Evolutionary conservation across 2,888 invertebrate genomes (phyloP).

Genomic region (Polydesmus complanatus): DNA sequence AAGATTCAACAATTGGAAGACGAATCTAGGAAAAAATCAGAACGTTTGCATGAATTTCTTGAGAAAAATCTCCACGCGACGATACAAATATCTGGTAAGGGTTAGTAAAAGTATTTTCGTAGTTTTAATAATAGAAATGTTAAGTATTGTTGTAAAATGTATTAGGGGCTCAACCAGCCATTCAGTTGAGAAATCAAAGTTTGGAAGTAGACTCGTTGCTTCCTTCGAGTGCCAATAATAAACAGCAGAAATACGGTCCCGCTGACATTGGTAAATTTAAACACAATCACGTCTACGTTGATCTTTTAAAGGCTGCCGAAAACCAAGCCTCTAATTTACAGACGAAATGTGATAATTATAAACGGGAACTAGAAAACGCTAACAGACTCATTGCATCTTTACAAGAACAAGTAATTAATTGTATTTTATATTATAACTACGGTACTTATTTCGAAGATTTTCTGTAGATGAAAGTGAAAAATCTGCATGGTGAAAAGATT

Average conservation of each 20-base stretch:
- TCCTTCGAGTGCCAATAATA: neutral
- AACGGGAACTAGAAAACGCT: neutral
- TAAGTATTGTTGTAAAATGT: neutral
- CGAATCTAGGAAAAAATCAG: conserved; percentile 9
- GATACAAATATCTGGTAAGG: conserved; percentile 8
- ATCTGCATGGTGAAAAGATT: neutral
- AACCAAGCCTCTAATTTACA: neutral
- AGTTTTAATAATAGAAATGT: neutral
- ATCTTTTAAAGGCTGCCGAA: conserved; percentile 1
- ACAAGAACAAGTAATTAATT: neutral
- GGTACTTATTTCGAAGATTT: too few species aligned
- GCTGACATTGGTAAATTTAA: neutral
- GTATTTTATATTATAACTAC: neutral
- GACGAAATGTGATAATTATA: neutral
- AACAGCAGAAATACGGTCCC: neutral
- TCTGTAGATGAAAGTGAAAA: neutral
- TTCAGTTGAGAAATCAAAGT: neutral
- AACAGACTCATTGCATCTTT: neutral
- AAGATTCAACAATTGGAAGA: conserved; percentile 9
- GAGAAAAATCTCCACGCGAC: conserved; percentile 9
- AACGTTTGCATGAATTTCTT: conserved; percentile 4
- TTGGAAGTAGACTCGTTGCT: conserved; percentile 7
- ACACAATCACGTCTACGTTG: neutral
- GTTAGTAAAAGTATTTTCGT: neutral
- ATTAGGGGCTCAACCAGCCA: neutral